Conservation (phyloP, 2,113 vertebrate species). For the Peromyscus maniculatus region DNA sequence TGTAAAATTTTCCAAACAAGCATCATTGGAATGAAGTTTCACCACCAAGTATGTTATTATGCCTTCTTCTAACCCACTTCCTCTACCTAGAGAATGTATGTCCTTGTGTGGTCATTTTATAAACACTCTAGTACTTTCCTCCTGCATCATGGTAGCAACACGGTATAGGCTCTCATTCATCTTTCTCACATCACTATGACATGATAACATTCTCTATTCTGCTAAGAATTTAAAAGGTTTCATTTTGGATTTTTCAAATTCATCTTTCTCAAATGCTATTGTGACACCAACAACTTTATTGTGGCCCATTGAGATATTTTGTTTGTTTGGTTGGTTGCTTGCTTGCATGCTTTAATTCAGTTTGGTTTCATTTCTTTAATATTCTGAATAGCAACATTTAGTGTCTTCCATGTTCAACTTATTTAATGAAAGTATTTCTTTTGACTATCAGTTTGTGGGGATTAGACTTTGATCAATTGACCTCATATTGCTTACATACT, state of each 20-base stretch:
- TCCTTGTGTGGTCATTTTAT: constrained; percentile 54
- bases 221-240: neutral
- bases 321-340: neutral
- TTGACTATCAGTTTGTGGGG: neutral
- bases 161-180: accelerated
- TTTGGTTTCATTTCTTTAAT: neutral
- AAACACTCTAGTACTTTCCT: constrained; percentile 55
- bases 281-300: neutral
- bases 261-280: neutral
- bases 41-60: constrained; percentile 78
- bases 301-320: neutral
- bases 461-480: neutral
- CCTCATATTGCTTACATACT: neutral
- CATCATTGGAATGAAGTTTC: constrained; percentile 82
- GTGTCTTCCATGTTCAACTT: neutral
- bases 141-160: neutral
- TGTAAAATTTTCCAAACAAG: constrained; percentile 86
- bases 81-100: constrained; percentile 61
- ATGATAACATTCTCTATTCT: neutral
- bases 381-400: constrained; percentile 28
- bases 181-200: neutral
- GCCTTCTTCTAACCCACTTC: constrained; percentile 66
- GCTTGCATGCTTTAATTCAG: neutral
- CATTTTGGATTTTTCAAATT: neutral
- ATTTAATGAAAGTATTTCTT: neutral